Conservation (phyloP, 2,888 invertebrate genomes). For the Cheilosia pagana region DNA sequence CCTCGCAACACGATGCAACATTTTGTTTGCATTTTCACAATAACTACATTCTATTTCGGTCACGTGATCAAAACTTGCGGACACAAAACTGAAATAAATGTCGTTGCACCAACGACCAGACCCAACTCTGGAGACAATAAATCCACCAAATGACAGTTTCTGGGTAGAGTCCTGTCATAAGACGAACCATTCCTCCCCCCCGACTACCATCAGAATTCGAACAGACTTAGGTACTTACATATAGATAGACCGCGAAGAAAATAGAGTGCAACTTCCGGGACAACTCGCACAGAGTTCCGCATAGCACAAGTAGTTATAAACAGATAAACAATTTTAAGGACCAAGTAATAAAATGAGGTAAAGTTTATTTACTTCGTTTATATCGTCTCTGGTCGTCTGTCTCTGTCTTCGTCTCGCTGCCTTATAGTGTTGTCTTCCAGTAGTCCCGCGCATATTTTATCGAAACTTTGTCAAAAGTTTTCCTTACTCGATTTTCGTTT, state of each 20-base stretch:
- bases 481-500: conserved; percentile 31
- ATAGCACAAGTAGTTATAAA: conserved; percentile 43
- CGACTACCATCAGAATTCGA: conserved; percentile 1
- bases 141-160: conserved; percentile 60
- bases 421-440: conserved; percentile 7
- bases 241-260: background rate
- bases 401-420: too few species aligned
- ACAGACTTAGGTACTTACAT: background rate
- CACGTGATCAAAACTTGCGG: conserved; percentile 54
- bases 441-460: conserved; percentile 67
- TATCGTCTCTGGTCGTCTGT: background rate
- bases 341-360: conserved; percentile 69
- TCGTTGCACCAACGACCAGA: conserved; percentile 10
- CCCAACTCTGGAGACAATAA: conserved; percentile 48
- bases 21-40: conserved; percentile 37
- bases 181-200: conserved; percentile 13
- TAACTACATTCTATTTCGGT: conserved; percentile 21
- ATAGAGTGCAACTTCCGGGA: conserved; percentile 46
- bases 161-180: conserved; percentile 49
- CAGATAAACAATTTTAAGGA: conserved; percentile 72
- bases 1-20: background rate
- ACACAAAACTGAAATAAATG: conserved; percentile 49
- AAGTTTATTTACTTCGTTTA: conserved; percentile 65
- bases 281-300: conserved; percentile 44
- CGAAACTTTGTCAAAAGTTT: conserved; percentile 70